These are phyloP conservation scores for Holacanthella duospinosa DNA, from an alignment of 2,888 invertebrate genomes.

Conservation along the genomic window DNA sequence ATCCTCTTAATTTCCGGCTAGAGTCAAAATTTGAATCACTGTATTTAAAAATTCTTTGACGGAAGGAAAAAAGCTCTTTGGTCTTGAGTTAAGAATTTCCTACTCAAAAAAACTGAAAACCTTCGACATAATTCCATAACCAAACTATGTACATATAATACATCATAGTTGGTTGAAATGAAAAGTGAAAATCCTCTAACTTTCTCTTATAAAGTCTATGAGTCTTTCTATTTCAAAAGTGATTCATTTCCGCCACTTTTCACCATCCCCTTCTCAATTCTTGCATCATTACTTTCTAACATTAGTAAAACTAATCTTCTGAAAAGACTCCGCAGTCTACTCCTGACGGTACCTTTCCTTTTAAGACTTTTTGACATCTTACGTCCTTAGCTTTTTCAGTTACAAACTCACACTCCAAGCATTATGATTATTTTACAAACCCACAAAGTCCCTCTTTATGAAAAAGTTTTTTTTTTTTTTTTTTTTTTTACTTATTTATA, in stretches of 20 bases:
- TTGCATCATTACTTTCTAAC: not conserved
- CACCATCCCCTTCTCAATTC: not conserved
- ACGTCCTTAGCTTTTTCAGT: too few species aligned
- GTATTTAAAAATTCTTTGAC: not conserved
- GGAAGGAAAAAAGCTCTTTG: not conserved
- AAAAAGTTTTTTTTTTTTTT: not conserved
- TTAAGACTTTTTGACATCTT: too few species aligned
- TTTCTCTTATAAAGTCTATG: not conserved
- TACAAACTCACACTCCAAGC: too few species aligned
- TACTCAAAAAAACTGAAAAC: not conserved
- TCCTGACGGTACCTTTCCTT: too few species aligned
- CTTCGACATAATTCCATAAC: not conserved
- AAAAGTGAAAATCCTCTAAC: too few species aligned
- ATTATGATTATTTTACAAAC: not conserved
- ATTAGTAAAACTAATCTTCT: not conserved
- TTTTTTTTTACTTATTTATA: not conserved
- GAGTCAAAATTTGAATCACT: not conserved
- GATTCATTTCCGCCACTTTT: slow-evolving; percentile 6
- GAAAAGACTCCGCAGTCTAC: not conserved
- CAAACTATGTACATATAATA: not conserved
- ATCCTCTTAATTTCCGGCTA: slow-evolving; percentile 3
- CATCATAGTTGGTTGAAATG: not conserved
- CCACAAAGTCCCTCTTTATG: not conserved
- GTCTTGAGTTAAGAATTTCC: not conserved
- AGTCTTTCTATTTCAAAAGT: not conserved